Conservation (phyloP, 2,888 invertebrate genomes). For the Spodoptera picta region DNA sequence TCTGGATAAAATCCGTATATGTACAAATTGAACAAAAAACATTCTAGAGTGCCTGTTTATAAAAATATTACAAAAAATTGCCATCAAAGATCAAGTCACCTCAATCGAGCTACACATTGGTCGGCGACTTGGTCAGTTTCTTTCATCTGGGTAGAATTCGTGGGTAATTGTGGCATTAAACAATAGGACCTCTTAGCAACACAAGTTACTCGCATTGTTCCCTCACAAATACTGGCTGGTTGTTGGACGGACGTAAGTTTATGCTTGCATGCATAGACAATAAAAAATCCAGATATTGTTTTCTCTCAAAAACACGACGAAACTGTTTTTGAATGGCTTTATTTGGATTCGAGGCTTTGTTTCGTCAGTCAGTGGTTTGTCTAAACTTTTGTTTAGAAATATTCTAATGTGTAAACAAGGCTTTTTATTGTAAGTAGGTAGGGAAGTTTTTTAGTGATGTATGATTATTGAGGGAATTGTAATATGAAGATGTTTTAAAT, state of each 20-base stretch:
- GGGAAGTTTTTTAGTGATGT: no score
- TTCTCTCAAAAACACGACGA: conserved; percentile 55
- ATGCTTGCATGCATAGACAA: conserved; percentile 55
- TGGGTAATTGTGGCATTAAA: conserved; percentile 87
- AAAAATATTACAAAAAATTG: neutral
- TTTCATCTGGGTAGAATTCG: conserved; percentile 82
- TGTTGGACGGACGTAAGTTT: conserved; percentile 53
- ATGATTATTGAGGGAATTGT: no score
- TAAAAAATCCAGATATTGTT: conserved; percentile 61
- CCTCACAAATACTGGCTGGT: conserved; percentile 62
- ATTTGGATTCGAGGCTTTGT: conserved; percentile 53
- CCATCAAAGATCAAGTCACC: conserved; percentile 63
- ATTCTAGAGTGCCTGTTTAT: neutral
- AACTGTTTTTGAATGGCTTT: conserved; percentile 58
- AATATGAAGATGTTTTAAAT: neutral
- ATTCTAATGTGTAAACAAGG: conserved; percentile 31
- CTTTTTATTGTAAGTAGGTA: neutral
- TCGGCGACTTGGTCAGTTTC: conserved; percentile 86
- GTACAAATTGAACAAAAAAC: no score
- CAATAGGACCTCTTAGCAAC: conserved; percentile 87
- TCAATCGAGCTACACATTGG: conserved; percentile 40
- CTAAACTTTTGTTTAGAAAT: conserved; percentile 46
- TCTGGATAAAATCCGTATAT: no score
- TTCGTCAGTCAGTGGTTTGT: conserved; percentile 28
- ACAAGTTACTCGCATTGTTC: conserved; percentile 75